Percentiles rank a stretch among this genome's conserved stretches.
Evolutionary conservation across 1,140 invertebrate genomes (phyloP).

Genomic region (Eumeta japonica): DNA sequence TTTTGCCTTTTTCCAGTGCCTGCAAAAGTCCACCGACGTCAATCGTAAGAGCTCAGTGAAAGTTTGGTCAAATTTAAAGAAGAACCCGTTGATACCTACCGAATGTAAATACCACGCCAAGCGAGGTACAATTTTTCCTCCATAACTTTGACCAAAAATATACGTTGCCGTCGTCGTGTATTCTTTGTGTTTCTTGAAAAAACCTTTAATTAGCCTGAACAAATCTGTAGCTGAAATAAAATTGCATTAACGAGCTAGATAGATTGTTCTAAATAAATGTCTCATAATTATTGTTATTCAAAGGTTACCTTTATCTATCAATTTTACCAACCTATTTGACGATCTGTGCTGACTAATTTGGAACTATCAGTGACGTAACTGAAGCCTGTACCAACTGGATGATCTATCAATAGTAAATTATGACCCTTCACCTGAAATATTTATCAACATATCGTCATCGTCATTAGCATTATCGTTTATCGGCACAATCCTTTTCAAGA

Average conservation of each 20-base stretch:
- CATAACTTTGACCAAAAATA: slow-evolving; percentile 70
- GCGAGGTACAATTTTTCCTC: slow-evolving; percentile 69
- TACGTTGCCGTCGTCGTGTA: slow-evolving; percentile 65
- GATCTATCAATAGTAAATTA: slow-evolving; percentile 69
- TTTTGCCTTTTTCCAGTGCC: slow-evolving; percentile 60
- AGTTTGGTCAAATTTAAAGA: slow-evolving; percentile 6
- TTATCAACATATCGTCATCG: no score
- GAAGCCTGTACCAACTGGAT: slow-evolving; percentile 70
- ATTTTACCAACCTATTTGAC: slow-evolving; percentile 59
- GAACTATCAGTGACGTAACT: slow-evolving; percentile 63
- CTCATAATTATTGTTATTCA: no score
- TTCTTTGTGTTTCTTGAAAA: slow-evolving; percentile 57
- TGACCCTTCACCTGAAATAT: slow-evolving; percentile 59
- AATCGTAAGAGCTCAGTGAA: slow-evolving; percentile 9
- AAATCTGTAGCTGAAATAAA: slow-evolving; percentile 36
- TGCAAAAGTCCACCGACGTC: slow-evolving; percentile 42
- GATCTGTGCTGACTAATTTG: slow-evolving; percentile 57
- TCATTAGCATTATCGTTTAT: no score
- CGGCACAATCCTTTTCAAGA: no score
- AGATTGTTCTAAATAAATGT: no score
- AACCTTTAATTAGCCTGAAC: slow-evolving; percentile 37
- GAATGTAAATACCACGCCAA: slow-evolving; percentile 56
- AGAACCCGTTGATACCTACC: slow-evolving; percentile 23
- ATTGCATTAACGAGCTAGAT: no score
- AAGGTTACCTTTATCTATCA: slow-evolving; percentile 2